Conservation (phyloP, 2,888 invertebrate genomes). For the Philereme vetulata region DNA sequence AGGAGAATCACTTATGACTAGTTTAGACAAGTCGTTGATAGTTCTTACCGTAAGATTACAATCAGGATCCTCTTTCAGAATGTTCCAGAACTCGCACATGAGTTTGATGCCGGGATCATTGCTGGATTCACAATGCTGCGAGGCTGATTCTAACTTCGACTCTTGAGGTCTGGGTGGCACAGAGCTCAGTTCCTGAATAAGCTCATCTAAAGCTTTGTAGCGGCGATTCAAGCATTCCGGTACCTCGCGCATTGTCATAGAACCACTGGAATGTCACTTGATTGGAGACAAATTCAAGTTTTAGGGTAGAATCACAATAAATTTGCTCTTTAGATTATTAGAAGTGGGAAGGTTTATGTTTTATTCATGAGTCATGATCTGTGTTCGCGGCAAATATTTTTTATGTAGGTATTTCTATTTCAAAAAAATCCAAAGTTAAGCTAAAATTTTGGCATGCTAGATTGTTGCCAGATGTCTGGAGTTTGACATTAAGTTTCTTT, state of each 20-base stretch:
- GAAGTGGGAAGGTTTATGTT: constrained; percentile 2
- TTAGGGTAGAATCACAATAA: constrained; percentile 2
- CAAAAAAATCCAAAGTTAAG: constrained; percentile 4
- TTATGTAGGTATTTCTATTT: constrained; percentile 20
- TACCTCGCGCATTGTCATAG: constrained; percentile 53
- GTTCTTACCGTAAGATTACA: constrained; percentile 57
- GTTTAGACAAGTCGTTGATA: background rate
- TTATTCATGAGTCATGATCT: constrained; percentile 43
- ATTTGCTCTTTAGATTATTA: constrained; percentile 4
- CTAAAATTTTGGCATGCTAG: constrained; percentile 39
- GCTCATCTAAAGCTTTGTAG: constrained; percentile 58
- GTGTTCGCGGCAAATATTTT: constrained; percentile 38
- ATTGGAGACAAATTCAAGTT: background rate
- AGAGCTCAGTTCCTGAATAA: constrained; percentile 55
- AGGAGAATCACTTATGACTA: no score
- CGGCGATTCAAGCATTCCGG: constrained; percentile 65
- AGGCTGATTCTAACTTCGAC: constrained; percentile 22
- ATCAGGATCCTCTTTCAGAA: constrained; percentile 65
- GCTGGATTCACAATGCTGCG: constrained; percentile 2
- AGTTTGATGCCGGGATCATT: constrained; percentile 57
- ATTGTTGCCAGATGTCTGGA: constrained; percentile 38
- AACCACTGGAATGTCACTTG: background rate
- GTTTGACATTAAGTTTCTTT: constrained; percentile 5
- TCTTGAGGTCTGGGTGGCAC: constrained; percentile 21
- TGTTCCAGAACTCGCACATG: constrained; percentile 73